Base-by-base conservation (phyloP, 1,140 invertebrate genomes). In the Monochamus saltuarius region DNA sequence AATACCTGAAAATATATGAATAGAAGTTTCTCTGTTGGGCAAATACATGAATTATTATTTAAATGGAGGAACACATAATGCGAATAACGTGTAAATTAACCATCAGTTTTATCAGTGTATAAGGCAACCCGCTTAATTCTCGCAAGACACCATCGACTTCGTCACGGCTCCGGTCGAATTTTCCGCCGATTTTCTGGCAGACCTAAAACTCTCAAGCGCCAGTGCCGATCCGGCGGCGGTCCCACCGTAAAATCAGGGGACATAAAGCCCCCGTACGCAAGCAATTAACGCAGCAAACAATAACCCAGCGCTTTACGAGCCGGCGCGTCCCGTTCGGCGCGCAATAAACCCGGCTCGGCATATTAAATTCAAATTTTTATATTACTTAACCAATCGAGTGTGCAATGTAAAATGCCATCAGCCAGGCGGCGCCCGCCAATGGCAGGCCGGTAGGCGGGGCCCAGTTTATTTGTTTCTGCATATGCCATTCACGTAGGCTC, bases 281-380 rank as follows among this genome's bases (percentile, higher is more conserved):
- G 55, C 55, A 58, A 62, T 62, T 58, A 62, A 62, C 61, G 55
- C 49, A 58, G 61, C 40, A 60, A 52, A 62, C 61, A 62, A 62
- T 62, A 58, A 57, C 34, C 45, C 45, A 29, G 42, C 29, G 22
- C 55, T 62, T 62, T 57, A 62, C 47, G 40, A 35, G 29, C 13
- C 45, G 45, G 19, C 29, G 45, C 45, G 45, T 47, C 11, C 39
- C 39, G 11, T 17, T 22, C 29, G 29, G 29, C 17, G 29, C 39
- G 45, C 45, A 17, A 29, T 40, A 11, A 40, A 10, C 10, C 22
- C 43, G 51, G 47, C 53, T 38, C 55, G 10, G 53, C 61, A 70
- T 70, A 70, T 71, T 68, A 71, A 71, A 71, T 69, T 71, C 65
- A 61, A 71, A 71, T 71, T 71, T 71, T 71, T 71, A 68, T 64